Conservation (phyloP, 1,140 invertebrate genomes). For the Sipha flava region DNA sequence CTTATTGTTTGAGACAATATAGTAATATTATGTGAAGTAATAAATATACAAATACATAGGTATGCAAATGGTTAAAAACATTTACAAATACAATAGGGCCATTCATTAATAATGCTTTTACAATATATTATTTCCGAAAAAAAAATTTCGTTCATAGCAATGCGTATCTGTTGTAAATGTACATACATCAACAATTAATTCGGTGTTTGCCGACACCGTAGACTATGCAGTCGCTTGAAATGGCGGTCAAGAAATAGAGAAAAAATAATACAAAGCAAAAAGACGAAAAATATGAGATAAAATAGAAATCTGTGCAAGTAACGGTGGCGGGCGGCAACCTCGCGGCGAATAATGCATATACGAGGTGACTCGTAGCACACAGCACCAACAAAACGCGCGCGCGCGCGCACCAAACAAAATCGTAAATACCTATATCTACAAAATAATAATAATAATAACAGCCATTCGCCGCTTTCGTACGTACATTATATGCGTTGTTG, state of each 20-base stretch:
- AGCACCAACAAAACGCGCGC: neutral
- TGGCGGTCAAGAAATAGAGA: neutral
- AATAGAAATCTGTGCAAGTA: neutral
- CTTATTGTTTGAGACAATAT: no score
- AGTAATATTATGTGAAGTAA: no score
- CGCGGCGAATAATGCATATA: neutral
- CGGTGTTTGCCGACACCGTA: neutral
- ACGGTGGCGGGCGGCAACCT: neutral
- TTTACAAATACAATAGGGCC: no score
- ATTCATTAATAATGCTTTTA: neutral
- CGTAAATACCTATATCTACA: no score
- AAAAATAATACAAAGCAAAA: neutral
- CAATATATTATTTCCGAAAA: neutral
- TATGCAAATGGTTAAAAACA: no score
- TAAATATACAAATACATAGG: no score
- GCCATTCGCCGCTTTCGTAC: neutral
- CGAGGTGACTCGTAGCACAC: neutral
- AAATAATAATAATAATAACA: conserved; percentile 2
- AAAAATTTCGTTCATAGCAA: no score
- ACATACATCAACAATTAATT: no score
- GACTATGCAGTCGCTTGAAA: neutral
- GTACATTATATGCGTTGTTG: neutral
- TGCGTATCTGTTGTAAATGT: no score
- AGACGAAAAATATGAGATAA: neutral
- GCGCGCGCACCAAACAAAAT: neutral